A percentile compares a stretch with the other conserved stretches of the same genome.
phyloP scores from a whole-genome alignment of 2,888 invertebrate species.

The Cecidostiba fungosa region DNA sequence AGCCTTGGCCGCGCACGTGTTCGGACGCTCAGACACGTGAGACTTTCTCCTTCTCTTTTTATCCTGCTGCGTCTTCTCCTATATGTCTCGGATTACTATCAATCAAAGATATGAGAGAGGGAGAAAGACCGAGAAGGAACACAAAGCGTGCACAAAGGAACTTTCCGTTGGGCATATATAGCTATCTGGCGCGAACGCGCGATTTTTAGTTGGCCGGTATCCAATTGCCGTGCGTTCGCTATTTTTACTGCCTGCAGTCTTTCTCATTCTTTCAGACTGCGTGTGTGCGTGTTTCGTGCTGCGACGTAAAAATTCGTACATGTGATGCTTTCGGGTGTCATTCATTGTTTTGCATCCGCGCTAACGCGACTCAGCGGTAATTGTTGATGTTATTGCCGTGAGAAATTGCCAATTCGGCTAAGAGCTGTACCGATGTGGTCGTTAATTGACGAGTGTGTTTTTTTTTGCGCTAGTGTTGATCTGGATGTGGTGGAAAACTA shows the following conservation, averaged over 20 bases:
- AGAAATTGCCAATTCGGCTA: slow-evolving; percentile 46
- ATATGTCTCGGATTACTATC: background rate
- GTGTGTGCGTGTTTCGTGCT: background rate
- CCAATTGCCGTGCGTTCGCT: slow-evolving; percentile 51
- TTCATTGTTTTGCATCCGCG: background rate
- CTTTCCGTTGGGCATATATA: background rate
- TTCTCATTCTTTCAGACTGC: background rate
- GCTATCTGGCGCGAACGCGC: background rate
- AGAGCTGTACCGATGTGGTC: background rate
- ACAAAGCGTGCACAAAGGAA: background rate
- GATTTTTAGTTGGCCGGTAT: slow-evolving; percentile 40
- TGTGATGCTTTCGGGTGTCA: background rate
- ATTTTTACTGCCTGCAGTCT: slow-evolving; percentile 51
- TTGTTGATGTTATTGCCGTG: slow-evolving; percentile 34
- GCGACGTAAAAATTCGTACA: slow-evolving; percentile 8
- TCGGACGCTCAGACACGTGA: background rate
- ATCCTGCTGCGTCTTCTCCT: background rate
- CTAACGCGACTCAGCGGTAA: background rate
- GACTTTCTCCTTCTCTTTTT: slow-evolving; percentile 19
- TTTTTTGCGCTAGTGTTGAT: background rate
- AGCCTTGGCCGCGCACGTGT: slow-evolving; percentile 9
- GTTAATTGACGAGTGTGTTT: background rate
- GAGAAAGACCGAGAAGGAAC: background rate
- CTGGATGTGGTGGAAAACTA: slow-evolving; percentile 14
- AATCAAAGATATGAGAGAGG: background rate